These are phyloP conservation scores for Siderastrea siderea DNA, from an alignment of 92 coral and sea anemone species.

Conservation along the genomic window DNA sequence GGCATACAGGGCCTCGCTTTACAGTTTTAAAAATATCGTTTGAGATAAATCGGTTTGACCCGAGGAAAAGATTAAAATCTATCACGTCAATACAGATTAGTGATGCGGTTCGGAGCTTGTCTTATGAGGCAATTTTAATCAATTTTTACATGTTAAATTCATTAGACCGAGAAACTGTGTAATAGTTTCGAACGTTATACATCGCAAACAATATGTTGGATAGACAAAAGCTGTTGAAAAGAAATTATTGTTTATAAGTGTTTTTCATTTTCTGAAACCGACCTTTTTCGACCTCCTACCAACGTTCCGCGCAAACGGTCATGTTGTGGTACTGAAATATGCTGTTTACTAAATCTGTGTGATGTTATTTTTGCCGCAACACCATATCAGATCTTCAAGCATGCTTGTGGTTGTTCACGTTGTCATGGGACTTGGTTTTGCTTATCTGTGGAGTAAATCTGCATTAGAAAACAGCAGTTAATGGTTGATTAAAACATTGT, in stretches of 20 bases:
- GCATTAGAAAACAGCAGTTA: background rate
- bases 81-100: background rate
- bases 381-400: background rate
- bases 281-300: background rate
- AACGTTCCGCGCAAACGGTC: background rate
- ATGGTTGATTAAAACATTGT: background rate
- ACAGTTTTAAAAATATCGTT: background rate
- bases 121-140: background rate
- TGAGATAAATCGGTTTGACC: conserved; percentile 4
- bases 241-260: conserved; percentile 20
- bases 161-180: background rate
- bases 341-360: background rate
- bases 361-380: background rate
- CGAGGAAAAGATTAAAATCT: background rate
- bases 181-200: conserved; percentile 8
- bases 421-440: background rate
- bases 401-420: background rate
- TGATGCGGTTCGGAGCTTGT: background rate
- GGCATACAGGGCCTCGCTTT: background rate
- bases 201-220: conserved; percentile 13
- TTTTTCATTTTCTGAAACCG: conserved; percentile 10
- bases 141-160: background rate
- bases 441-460: background rate
- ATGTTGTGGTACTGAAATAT: background rate
- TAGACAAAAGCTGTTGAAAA: conserved; percentile 22